Base-by-base conservation (phyloP, 1,140 invertebrate genomes). In the Anastrepha obliqua region DNA sequence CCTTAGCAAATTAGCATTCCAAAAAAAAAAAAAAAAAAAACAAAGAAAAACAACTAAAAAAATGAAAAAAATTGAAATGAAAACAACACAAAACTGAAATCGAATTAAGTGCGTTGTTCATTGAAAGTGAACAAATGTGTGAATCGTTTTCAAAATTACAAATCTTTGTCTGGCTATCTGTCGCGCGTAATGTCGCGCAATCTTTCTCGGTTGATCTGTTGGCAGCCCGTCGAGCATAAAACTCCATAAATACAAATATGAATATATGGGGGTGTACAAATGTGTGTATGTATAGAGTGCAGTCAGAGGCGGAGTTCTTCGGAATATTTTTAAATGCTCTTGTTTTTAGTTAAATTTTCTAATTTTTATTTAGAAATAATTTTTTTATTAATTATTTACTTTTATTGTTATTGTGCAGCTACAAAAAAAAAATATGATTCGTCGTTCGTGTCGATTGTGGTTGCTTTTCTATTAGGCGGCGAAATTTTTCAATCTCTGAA, bases 61-160 rank as follows among this genome's bases (percentile, higher is more conserved):
- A 7, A 58, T 13, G 0, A 58, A 58, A 58, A 1, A 67, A 67
- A 42, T 67, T 67, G 20, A 20, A 39, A 29, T 29, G 29, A 29
- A 29, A 29, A 29, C 29, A 29, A 29, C 29, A 29, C 29, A 29
- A 67, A 67, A 13, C 65, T 6, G 39, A 67, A 67, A 13, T 42
- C 55, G 11, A 9, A 67, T 67, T 47, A 17, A 44, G 13, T 74
- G 15, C 17, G 44, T 17, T 1, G 42, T 42, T 42, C 5, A 74
- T 47, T 47, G 39, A 74, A 74, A 42, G 44, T 15, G 65, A 42
- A 74, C 67, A 74, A 74, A 74, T 74, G 67, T 74, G 67, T 74
- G 67, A 74, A 74, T 44, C 39, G 42, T 74, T 74, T 74, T 74
- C 39, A 74, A 74, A 74, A 74, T 74, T 11, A 44, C 67, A 67